Evolutionary conservation across 2,113 vertebrate species (phyloP).

Genomic region (Plectropomus leopardus): DNA sequence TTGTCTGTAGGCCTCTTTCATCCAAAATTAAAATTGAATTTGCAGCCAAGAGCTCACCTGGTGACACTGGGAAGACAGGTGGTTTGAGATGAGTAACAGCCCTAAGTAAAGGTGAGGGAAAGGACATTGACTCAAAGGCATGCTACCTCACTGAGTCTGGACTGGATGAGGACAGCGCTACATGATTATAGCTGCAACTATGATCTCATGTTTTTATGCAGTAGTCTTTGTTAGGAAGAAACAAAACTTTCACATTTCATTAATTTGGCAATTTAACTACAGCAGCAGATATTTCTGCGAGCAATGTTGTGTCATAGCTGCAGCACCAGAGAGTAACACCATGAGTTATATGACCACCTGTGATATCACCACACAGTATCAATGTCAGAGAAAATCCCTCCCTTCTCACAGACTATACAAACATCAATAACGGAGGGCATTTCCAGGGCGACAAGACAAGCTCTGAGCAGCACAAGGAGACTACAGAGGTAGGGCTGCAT

Average conservation of each 20-base stretch:
- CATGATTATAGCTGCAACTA: neutral
- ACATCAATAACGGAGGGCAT: too few relatives aligned
- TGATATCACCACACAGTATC: too few relatives aligned
- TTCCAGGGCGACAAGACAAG: too few relatives aligned
- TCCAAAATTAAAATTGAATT: conserved; percentile 14
- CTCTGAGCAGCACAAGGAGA: too few relatives aligned
- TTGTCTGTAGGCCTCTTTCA: neutral
- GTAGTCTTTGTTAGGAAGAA: neutral
- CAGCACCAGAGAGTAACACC: neutral
- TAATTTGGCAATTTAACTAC: neutral
- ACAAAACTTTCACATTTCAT: neutral
- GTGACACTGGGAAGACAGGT: conserved; percentile 47
- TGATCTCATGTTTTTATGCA: neutral
- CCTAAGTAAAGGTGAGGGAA: conserved; percentile 47
- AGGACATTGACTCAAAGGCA: conserved; percentile 43
- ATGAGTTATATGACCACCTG: too few relatives aligned
- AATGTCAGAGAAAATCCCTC: too few relatives aligned
- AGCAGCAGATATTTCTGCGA: neutral
- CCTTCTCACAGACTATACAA: too few relatives aligned
- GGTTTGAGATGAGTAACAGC: conserved; percentile 46
- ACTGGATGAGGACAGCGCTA: neutral
- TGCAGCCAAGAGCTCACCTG: conserved; percentile 42
- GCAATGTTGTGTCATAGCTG: neutral
- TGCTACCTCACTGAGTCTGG: conserved; percentile 20
- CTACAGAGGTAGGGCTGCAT: too few relatives aligned